Conservation (phyloP, 2,113 vertebrate genomes). For the Pristiophorus japonicus region DNA sequence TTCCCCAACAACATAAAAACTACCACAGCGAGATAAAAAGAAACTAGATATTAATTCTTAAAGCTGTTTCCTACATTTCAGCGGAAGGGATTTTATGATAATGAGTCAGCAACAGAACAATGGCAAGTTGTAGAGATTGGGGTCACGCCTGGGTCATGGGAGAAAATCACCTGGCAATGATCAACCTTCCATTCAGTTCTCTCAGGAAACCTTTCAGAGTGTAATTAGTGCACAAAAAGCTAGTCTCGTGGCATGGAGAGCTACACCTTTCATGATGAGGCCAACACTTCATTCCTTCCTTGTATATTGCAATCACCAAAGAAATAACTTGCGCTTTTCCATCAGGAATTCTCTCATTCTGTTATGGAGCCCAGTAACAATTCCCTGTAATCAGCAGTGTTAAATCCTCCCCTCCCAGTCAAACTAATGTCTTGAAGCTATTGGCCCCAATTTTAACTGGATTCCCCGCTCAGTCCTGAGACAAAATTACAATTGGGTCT, state of each 20-base stretch:
- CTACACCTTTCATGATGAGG: not conserved
- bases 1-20: not conserved
- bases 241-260: not conserved
- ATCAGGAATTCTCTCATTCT: not conserved
- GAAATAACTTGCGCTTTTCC: not conserved
- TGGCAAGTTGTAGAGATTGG: not conserved
- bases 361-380: not conserved
- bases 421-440: not conserved
- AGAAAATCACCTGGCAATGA: constrained; percentile 26
- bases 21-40: not conserved
- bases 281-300: not conserved
- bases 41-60: not conserved
- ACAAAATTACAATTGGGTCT: too few relatives aligned
- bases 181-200: not conserved
- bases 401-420: not conserved
- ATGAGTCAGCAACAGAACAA: not conserved
- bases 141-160: not conserved
- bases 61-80: not conserved
- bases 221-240: not conserved
- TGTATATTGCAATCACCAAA: not conserved
- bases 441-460: not conserved
- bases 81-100: not conserved
- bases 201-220: not conserved
- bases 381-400: not conserved
- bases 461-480: too few relatives aligned